A percentile compares a stretch with the other conserved stretches of the same genome.
phyloP scores from a whole-genome alignment of 53 echinoderm and acorn worm genomes.

The Echinarachnius parma region DNA sequence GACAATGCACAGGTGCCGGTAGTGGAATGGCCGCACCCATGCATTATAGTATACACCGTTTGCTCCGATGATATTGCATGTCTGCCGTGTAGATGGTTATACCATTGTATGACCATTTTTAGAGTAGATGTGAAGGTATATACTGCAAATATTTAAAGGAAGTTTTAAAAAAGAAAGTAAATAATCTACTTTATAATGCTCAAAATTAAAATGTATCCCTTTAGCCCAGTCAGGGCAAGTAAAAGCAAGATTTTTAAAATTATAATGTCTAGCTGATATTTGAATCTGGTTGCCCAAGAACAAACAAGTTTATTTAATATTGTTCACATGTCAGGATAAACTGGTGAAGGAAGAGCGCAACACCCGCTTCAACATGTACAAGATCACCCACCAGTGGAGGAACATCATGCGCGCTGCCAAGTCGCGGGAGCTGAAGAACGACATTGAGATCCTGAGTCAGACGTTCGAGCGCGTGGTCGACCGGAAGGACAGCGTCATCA shows the following conservation, averaged over 20 bases:
- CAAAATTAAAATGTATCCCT: too few relatives aligned
- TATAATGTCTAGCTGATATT: background rate
- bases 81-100: too few relatives aligned
- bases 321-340: conserved; percentile 67
- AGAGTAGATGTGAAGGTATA: background rate
- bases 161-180: too few relatives aligned
- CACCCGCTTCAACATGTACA: conserved; percentile 93
- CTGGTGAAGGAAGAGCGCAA: conserved; percentile 90
- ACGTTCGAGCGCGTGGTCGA: conserved; percentile 98
- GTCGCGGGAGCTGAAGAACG: conserved; percentile 94
- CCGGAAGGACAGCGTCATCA: conserved; percentile 97
- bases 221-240: background rate
- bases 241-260: background rate
- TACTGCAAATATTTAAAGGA: too few relatives aligned
- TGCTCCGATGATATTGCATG: too few relatives aligned
- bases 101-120: too few relatives aligned
- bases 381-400: conserved; percentile 95
- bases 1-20: too few relatives aligned
- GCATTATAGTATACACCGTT: too few relatives aligned
- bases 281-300: background rate
- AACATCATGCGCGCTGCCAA: conserved; percentile 91
- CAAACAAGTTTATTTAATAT: background rate
- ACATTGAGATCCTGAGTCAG: conserved; percentile 95
- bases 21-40: too few relatives aligned
- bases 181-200: too few relatives aligned